Percentiles rank a stretch among this genome's conserved stretches.
Conservation (phyloP, 2,797 vertebrate species). For the Oophaga sylvatica region DNA sequence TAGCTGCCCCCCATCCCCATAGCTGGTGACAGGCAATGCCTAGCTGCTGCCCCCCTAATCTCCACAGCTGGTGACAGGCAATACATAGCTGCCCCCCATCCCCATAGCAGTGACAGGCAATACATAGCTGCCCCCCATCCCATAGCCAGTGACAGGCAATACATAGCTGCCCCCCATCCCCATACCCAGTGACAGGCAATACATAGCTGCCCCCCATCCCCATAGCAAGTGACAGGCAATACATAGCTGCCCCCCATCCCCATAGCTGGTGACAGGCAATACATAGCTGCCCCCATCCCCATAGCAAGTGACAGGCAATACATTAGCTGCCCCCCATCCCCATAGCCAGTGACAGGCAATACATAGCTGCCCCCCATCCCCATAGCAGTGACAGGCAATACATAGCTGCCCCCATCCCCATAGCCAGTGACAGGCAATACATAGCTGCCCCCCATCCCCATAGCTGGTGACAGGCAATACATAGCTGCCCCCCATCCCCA, state of each 20-base stretch:
- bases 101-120: not conserved
- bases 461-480: not conserved
- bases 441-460: not conserved
- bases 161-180: not conserved
- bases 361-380: not conserved
- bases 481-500: not conserved
- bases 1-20: not conserved
- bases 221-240: not conserved
- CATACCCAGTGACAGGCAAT: not conserved
- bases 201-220: not conserved
- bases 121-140: not conserved
- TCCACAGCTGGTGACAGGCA: not conserved
- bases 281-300: not conserved
- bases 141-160: not conserved
- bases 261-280: not conserved
- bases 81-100: not conserved
- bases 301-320: not conserved
- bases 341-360: not conserved
- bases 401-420: not conserved
- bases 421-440: not conserved
- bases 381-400: not conserved
- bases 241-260: not conserved
- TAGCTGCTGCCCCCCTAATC: not conserved
- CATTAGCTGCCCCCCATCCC: not conserved
- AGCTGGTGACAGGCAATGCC: not conserved